Evolutionary conservation across 1,140 invertebrate genomes (phyloP).

Genomic region (Bradysia coprophila): DNA sequence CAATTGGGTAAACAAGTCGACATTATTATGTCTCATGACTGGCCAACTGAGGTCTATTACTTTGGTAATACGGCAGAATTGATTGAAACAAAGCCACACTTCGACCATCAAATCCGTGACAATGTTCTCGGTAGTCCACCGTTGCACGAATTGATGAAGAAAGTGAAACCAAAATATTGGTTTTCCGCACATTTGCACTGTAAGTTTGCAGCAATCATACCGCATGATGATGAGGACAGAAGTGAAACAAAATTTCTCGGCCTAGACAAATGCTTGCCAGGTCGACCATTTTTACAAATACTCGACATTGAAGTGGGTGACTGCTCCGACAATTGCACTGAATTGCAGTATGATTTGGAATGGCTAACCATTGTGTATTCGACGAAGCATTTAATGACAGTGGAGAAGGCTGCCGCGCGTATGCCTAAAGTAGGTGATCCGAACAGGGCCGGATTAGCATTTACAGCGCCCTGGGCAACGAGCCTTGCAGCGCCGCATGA

Average conservation of each 20-base stretch:
- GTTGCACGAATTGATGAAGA: constrained; percentile 54
- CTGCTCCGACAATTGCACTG: constrained; percentile 29
- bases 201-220: constrained; percentile 78
- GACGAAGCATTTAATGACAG: constrained; percentile 76
- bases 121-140: constrained; percentile 71
- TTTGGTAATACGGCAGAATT: constrained; percentile 66
- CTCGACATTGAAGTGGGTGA: constrained; percentile 25
- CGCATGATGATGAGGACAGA: constrained; percentile 42
- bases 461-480: no score
- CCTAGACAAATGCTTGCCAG: constrained; percentile 90
- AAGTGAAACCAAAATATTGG: constrained; percentile 81
- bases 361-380: constrained; percentile 77
- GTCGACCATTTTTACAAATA: constrained; percentile 73
- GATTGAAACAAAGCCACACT: constrained; percentile 67
- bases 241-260: constrained; percentile 94
- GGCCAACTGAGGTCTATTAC: constrained; percentile 78
- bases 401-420: no score
- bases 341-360: constrained; percentile 74
- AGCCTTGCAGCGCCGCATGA: no score
- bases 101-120: constrained; percentile 61
- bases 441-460: no score
- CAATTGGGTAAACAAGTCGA: no score
- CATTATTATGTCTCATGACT: constrained; percentile 92
- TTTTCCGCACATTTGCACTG: constrained; percentile 96
- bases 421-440: constrained; percentile 61